Evolutionary conservation across 2,113 vertebrate genomes (phyloP), one percentile per base, ranked within the genome.

Genomic region (Cyanoramphus novaezelandiae): DNA sequence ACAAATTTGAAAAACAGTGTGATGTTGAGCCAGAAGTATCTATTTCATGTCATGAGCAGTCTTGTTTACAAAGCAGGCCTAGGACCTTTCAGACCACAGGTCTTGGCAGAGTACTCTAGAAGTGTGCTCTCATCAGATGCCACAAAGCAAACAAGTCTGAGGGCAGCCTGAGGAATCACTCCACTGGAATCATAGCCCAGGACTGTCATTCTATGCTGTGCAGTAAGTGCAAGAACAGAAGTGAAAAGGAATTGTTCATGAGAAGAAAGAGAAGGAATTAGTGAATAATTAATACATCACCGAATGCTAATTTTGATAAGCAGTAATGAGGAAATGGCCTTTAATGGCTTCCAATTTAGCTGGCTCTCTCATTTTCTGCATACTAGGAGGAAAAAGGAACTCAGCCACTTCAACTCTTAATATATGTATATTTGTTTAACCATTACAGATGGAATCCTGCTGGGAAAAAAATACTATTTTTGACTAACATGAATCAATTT

Each of bases 261-360:
- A 74, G 44, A 46, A 82, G 52, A 82, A 69, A 79, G 31, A 62
- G 39, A 67, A 86, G 33, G 46, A 88, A 47, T 64, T 69, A 31
- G 39, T 49, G 50, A 68, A 60, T 50, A 64, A 83, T 50, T 89
- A 28, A 55, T 44, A 94, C 33, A 47, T 33, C 62, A 71, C 20
- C 31, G 29, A 55, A 27, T 28, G 28, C 52, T 82, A 53, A 53
- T 65, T 95, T 78, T 87, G 41, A 82, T 55, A 89, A 82, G 60
- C 31, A 91, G 14, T 44, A 62, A 82, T 70, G 43, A 88, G 64
- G 67, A 91, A 92, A 88, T 62, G 27, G 52, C 62, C 65, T 82
- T 79, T 71, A 85, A 68, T 20, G 44, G 35, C 35, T 82, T 67
- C 68, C 16, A 59, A 44, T 70, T 85, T 75, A 80, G 43, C 25